Evolutionary conservation across 2,113 vertebrate genomes (phyloP), one percentile per base, ranked within the genome.

Genomic region (Phocoena phocoena): DNA sequence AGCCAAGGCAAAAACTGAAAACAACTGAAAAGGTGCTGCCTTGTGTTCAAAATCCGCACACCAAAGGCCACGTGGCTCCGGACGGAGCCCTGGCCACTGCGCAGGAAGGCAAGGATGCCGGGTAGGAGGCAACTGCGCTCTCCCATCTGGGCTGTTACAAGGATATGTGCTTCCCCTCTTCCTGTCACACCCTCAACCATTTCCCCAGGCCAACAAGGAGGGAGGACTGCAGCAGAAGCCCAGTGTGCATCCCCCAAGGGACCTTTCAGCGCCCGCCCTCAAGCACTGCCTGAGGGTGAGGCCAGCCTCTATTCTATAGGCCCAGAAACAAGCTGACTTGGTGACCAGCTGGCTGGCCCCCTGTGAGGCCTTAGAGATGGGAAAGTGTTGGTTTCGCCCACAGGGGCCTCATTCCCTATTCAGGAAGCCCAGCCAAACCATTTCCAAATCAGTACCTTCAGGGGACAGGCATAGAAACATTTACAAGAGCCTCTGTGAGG

Each of bases 281-380:
- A 1, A 41, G 28, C 36, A 83, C 44, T 0, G 63, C 94, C 92
- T 84, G 87, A 71, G 80, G 70, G 90, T 96, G 96, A 98, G 67
- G 88, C 95, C 98, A 98, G 90, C 88, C 63, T 90, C 67, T 80
- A n/a, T 70, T 93, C 76, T 62, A 53, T 1, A 50, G 88, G 77
- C 91, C 55, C 36, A 1, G 8, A 47, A 97, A 97, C 95, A 97
- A 95, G 93, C 88, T 58, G 80, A 97, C 97, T 98, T 87, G 96
- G 97, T 87, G 74, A 81, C 80, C 92, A 97, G 68, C n/a, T 23
- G 77, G 95, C 77, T 0, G 2, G 26, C 36, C 41, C 73, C 26
- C 67, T 47, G 20, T 13, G 33, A 93, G n/a, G 58, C 67, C 33
- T 20, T 47, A 44, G 71, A 62, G 63, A 83, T 55, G 90, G 62